Evolutionary conservation across 2,888 invertebrate species (phyloP), one percentile per base, ranked within the genome.

Genomic region (Drosophila pseudotakahashii): DNA sequence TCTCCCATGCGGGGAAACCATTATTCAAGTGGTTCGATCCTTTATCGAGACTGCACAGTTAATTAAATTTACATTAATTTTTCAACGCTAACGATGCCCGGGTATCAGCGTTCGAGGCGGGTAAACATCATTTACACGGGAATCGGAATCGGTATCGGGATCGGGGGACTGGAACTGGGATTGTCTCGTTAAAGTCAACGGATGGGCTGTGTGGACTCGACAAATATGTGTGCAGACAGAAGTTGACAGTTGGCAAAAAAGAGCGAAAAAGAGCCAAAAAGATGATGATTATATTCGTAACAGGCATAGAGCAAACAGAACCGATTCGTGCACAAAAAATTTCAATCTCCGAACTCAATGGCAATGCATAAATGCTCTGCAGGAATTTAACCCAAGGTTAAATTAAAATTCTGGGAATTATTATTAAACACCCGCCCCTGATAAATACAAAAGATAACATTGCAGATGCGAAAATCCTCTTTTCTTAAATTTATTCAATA

Each of bases 41-140:
- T 62, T 53, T 52, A 67, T 59, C 52, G 52, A 60, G 45, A 7
- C 39, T 30, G 42, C 34, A 48, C 51, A 77, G 70, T 85, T 80
- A 70, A 81, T 85, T 80, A 66, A 86, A 81, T 79, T 70, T 75
- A 50, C 71, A 77, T 81, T 78, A 26, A 60, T 59, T 50, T 72
- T 66, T 26, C 50, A 50, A 14, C 32, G 34, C 47, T 57, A 76
- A 70, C 64, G 39, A 44, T 39, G 57, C 47, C 34, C 34, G 44
- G 32, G 32, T 50, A 67, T 59, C 58, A 59, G 57, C 64, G 7
- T 52, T 30, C 36, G 52, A 50, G 48, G 30, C 48, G 44, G 37
- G 53, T 44, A 73, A 78, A 71, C 69, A 68, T 67, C 62, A 70
- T 70, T 80, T 64, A 59, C 73, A 68, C 48, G 3, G 37, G 16